These are phyloP conservation scores for Trypoxylon attenuatum DNA, from an alignment of 2,888 invertebrate genomes.

Conservation along the genomic window DNA sequence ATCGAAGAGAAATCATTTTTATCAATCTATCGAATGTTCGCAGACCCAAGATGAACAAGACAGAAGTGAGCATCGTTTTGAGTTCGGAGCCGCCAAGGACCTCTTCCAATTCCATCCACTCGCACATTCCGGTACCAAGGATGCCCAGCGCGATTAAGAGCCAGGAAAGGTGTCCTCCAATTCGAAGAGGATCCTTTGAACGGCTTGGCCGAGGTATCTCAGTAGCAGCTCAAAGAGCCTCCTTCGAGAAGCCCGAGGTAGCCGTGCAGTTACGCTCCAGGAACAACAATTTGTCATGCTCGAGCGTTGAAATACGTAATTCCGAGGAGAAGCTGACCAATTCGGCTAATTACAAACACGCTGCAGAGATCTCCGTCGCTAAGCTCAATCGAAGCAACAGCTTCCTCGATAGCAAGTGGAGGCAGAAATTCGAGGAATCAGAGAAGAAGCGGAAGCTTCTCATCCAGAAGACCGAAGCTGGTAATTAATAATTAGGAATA, in stretches of 20 bases:
- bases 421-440: slow-evolving; percentile 82
- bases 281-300: slow-evolving; percentile 42
- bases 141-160: slow-evolving; percentile 56
- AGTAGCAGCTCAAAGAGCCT: slow-evolving; percentile 70
- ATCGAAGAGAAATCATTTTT: neutral
- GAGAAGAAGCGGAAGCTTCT: slow-evolving; percentile 82
- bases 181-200: slow-evolving; percentile 57
- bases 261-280: slow-evolving; percentile 42
- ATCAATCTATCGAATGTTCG: slow-evolving; percentile 11
- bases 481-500: slow-evolving; percentile 74
- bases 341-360: slow-evolving; percentile 18
- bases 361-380: slow-evolving; percentile 18
- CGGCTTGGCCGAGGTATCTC: slow-evolving; percentile 60
- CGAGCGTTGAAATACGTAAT: slow-evolving; percentile 45
- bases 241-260: slow-evolving; percentile 68
- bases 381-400: slow-evolving; percentile 64
- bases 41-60: slow-evolving; percentile 61
- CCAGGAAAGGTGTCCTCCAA: slow-evolving; percentile 58
- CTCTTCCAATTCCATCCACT: slow-evolving; percentile 60
- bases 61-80: slow-evolving; percentile 65
- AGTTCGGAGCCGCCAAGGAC: slow-evolving; percentile 41
- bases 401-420: slow-evolving; percentile 76
- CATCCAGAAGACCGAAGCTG: slow-evolving; percentile 82
- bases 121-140: slow-evolving; percentile 71
- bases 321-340: slow-evolving; percentile 33